These are phyloP conservation scores for Muscidifurax raptorellus DNA, from an alignment of 1,140 invertebrate genomes.

Conservation along the genomic window DNA sequence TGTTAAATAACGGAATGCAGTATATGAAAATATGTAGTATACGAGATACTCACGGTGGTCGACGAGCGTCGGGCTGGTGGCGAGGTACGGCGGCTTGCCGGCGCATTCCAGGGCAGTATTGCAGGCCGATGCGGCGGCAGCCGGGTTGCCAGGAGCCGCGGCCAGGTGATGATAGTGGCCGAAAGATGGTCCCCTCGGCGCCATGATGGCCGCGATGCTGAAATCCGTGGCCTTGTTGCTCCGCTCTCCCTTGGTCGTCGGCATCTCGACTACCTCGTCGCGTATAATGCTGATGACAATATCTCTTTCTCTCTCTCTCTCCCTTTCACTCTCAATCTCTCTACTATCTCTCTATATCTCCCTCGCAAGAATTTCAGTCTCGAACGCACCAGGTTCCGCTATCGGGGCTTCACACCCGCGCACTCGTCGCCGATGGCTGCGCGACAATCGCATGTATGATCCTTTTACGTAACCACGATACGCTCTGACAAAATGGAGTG, in stretches of 20 bases:
- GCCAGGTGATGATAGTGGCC: constrained; percentile 70
- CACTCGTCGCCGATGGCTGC: constrained; percentile 18
- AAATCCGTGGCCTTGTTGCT: constrained; percentile 79
- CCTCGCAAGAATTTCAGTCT: too few species aligned
- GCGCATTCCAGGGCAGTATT: constrained; percentile 69
- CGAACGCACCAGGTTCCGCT: neutral
- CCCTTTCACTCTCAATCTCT: too few species aligned
- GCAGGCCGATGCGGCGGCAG: constrained; percentile 56
- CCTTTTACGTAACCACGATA: neutral
- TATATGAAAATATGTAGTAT: too few species aligned
- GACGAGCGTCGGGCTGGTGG: constrained; percentile 60
- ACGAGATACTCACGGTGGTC: constrained; percentile 69
- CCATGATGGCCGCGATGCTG: constrained; percentile 81
- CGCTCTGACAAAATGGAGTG: too few species aligned
- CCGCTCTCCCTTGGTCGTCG: constrained; percentile 73
- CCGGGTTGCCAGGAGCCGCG: constrained; percentile 53
- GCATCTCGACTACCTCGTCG: constrained; percentile 68
- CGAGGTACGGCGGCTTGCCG: constrained; percentile 61
- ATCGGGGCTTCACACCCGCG: constrained; percentile 36
- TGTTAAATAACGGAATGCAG: neutral
- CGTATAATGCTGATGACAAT: too few species aligned
- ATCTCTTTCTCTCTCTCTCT: too few species aligned
- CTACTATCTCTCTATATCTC: too few species aligned
- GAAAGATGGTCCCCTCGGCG: constrained; percentile 75
- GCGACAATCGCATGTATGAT: constrained; percentile 11